phyloP scores from a whole-genome alignment of 2,888 invertebrate genomes.

The Merodon equestris region DNA sequence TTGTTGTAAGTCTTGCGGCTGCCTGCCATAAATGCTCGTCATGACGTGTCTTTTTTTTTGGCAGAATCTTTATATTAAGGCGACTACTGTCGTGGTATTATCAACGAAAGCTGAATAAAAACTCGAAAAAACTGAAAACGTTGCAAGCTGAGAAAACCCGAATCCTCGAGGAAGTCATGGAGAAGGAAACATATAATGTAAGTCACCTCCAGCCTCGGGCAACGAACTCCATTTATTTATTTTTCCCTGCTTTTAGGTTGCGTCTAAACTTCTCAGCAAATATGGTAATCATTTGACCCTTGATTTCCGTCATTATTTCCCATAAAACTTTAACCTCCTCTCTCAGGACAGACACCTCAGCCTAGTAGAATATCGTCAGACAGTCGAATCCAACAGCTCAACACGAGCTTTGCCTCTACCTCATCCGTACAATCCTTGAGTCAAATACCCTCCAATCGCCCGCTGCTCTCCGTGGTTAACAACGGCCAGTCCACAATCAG shows the following conservation, averaged over 20 bases:
- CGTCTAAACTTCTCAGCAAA: conserved; percentile 77
- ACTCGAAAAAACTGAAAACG: conserved; percentile 85
- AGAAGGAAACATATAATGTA: conserved; percentile 97
- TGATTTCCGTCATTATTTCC: background rate
- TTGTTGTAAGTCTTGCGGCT: conserved; percentile 89
- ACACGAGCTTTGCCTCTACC: conserved; percentile 28
- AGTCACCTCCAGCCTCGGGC: background rate
- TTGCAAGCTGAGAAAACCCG: conserved; percentile 91
- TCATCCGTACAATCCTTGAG: conserved; percentile 20
- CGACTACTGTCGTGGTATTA: conserved; percentile 93
- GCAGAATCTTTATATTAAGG: conserved; percentile 89
- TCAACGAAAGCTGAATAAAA: conserved; percentile 88
- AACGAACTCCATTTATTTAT: background rate
- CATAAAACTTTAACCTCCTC: background rate
- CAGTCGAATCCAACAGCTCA: conserved; percentile 47
- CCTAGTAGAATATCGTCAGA: conserved; percentile 37
- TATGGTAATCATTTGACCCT: conserved; percentile 73
- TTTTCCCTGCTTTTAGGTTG: conserved; percentile 73
- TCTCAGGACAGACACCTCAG: conserved; percentile 51
- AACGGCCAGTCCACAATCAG: conserved; percentile 7
- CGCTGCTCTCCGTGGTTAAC: conserved; percentile 18
- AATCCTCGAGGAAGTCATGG: conserved; percentile 96
- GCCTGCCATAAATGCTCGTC: no score
- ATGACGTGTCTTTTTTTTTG: conserved; percentile 53
- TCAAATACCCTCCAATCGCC: conserved; percentile 27